Conservation (phyloP, 2,797 vertebrate species). For the Potorous gilbertii region DNA sequence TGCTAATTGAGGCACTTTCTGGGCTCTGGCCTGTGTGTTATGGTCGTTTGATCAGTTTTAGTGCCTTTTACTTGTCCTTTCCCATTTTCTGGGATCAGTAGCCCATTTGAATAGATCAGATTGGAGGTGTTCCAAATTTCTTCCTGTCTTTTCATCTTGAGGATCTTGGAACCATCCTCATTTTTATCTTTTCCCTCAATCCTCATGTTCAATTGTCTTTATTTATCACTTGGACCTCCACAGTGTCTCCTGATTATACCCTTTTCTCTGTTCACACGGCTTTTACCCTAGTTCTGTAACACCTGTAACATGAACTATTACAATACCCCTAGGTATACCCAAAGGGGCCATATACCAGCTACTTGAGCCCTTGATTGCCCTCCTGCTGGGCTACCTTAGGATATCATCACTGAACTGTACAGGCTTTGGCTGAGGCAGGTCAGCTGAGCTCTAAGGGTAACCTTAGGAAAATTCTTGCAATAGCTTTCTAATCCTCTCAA, state of each 20-base stretch:
- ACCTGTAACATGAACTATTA: not conserved
- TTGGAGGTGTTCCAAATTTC: not conserved
- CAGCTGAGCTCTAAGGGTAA: too few relatives aligned
- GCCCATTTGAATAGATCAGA: not conserved
- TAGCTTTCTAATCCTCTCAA: not conserved
- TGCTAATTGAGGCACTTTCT: not conserved
- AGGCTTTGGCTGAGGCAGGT: not conserved
- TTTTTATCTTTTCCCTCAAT: not conserved
- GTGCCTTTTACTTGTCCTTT: not conserved
- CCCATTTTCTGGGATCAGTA: not conserved
- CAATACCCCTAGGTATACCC: not conserved
- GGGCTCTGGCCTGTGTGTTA: not conserved
- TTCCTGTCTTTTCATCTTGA: not conserved
- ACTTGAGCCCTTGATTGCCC: not conserved
- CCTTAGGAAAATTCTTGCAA: not conserved
- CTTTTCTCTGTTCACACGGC: not conserved
- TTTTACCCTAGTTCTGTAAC: not conserved
- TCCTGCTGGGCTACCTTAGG: not conserved
- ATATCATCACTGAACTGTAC: not conserved
- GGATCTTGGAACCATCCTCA: not conserved
- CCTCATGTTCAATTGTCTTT: not conserved
- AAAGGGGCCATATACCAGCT: not conserved
- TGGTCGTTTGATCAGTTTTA: not conserved
- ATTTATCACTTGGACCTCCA: not conserved
- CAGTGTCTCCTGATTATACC: not conserved